Conservation (phyloP, 2,888 invertebrate species). For the Trichogramma dendrolimi region DNA sequence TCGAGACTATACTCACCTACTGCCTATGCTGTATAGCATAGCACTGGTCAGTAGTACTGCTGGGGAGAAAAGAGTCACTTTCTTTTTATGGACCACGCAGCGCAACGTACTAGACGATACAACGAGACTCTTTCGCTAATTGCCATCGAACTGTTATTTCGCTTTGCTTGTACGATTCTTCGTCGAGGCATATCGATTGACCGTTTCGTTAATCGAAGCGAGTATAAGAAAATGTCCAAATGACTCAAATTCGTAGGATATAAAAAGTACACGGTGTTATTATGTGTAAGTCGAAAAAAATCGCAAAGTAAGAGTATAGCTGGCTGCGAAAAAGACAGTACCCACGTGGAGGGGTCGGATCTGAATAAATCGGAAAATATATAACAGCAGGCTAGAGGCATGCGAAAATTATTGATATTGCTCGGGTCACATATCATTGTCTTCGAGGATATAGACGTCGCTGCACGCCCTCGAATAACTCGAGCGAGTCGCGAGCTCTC, state of each 20-base stretch:
- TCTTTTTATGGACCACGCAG: conserved; percentile 48
- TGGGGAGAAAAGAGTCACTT: conserved; percentile 38
- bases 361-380: conserved; percentile 37
- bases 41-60: no score
- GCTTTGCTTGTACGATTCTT: conserved; percentile 10
- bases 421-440: conserved; percentile 52
- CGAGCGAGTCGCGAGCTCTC: conserved; percentile 26
- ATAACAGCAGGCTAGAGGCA: conserved; percentile 42
- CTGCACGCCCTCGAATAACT: conserved; percentile 41
- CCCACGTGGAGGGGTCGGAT: conserved; percentile 27
- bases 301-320: not conserved
- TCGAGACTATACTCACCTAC: no score
- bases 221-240: conserved; percentile 4
- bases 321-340: conserved; percentile 15
- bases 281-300: no score
- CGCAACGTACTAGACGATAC: conserved; percentile 17
- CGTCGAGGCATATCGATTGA: conserved; percentile 1
- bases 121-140: conserved; percentile 46
- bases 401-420: conserved; percentile 53
- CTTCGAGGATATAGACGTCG: conserved; percentile 49
- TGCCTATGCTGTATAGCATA: no score
- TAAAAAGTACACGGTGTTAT: no score
- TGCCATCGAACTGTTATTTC: conserved; percentile 52
- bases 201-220: not conserved
- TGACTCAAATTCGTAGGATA: not conserved